Evolutionary conservation across 2,888 invertebrate genomes (phyloP).

Genomic region (Perizoma affinitatum): DNA sequence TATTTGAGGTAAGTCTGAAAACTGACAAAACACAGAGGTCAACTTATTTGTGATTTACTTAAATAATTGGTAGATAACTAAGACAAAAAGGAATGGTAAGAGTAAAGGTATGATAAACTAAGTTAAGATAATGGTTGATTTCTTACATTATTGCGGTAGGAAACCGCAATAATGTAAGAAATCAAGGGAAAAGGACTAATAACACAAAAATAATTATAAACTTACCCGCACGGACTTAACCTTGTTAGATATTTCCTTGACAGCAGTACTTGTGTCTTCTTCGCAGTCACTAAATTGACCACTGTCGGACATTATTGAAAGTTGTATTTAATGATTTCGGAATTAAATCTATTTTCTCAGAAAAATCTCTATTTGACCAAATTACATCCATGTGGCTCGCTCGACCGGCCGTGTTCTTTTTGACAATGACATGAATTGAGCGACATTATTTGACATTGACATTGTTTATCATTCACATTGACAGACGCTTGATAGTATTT

Average conservation of each 20-base stretch:
- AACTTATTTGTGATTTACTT: no score
- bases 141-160: no score
- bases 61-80: not conserved
- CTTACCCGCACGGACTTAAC: constrained; percentile 74
- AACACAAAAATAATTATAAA: constrained; percentile 16
- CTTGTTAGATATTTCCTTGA: constrained; percentile 43
- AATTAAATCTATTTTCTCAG: no score
- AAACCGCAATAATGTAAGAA: not conserved
- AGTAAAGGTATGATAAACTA: not conserved
- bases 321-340: not conserved
- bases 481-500: no score
- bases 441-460: no score
- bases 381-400: no score
- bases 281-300: constrained; percentile 77
- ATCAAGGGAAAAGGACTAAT: not conserved
- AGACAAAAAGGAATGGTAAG: not conserved
- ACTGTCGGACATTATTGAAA: constrained; percentile 51
- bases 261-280: constrained; percentile 55
- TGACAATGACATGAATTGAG: no score
- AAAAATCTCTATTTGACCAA: no score
- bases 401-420: no score
- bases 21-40: constrained; percentile 49
- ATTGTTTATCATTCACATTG: no score
- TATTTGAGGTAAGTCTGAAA: constrained; percentile 64
- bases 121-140: not conserved